These are phyloP conservation scores for Drosophila teissieri DNA, from an alignment of 1,140 invertebrate genomes.

Conservation along the genomic window DNA sequence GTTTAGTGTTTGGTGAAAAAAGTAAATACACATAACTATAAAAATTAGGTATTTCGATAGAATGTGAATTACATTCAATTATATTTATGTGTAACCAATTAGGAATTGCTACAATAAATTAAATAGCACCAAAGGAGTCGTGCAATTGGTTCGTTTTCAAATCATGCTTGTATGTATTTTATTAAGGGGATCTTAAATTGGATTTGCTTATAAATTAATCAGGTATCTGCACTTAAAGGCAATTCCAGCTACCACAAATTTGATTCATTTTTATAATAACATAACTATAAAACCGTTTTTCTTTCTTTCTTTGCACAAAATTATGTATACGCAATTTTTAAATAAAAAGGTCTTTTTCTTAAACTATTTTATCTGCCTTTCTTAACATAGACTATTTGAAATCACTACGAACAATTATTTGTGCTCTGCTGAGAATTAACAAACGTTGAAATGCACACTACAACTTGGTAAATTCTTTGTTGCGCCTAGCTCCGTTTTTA, in stretches of 20 bases:
- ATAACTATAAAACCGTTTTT: background rate
- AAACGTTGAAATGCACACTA: conserved; percentile 62
- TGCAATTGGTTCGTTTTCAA: background rate
- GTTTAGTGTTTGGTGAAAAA: conserved; percentile 6
- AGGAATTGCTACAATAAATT: background rate
- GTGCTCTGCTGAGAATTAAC: conserved; percentile 30
- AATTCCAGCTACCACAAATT: background rate
- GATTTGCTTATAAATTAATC: too few relatives aligned
- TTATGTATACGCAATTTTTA: conserved; percentile 31
- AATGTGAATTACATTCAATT: too few relatives aligned
- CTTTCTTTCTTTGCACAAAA: conserved; percentile 25
- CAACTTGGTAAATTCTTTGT: conserved; percentile 35
- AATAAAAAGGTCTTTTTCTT: background rate
- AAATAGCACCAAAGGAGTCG: background rate
- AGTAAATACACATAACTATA: background rate
- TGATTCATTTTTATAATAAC: background rate
- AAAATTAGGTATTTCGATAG: background rate
- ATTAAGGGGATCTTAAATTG: too few relatives aligned
- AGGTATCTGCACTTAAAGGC: background rate
- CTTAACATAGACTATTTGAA: background rate
- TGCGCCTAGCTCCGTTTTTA: conserved; percentile 14
- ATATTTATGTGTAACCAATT: too few relatives aligned
- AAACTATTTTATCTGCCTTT: background rate
- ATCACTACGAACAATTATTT: conserved; percentile 8
- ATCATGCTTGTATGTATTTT: background rate